phyloP scores from a whole-genome alignment of 2,797 vertebrate species.

The Agapornis canus region DNA sequence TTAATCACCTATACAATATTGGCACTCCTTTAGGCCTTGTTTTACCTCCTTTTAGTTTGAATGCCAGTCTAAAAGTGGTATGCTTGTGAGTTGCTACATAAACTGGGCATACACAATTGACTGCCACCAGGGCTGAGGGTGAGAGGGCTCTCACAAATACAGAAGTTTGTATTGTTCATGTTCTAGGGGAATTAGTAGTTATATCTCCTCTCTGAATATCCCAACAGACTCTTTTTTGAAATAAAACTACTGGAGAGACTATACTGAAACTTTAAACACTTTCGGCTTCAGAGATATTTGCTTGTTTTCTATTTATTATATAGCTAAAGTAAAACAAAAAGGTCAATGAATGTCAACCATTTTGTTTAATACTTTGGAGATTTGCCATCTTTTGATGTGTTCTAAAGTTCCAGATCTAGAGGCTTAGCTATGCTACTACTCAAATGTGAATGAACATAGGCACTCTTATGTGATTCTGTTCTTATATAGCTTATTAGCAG shows the following conservation, averaged over 20 bases:
- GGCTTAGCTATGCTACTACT: background rate
- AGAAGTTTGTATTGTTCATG: conserved; percentile 77
- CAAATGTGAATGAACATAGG: conserved; percentile 4
- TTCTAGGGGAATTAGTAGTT: conserved; percentile 79
- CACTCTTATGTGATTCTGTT: background rate
- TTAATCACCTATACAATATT: conserved; percentile 62
- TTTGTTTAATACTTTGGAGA: background rate
- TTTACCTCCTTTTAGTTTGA: conserved; percentile 80
- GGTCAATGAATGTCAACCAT: background rate
- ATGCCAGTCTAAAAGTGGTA: conserved; percentile 74
- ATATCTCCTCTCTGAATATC: conserved; percentile 77
- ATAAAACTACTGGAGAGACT: background rate
- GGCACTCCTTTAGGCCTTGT: conserved; percentile 80
- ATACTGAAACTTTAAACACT: background rate
- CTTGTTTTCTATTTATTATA: background rate
- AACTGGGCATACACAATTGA: conserved; percentile 81
- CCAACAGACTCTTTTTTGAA: conserved; percentile 76
- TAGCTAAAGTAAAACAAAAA: background rate
- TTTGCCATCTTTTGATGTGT: background rate
- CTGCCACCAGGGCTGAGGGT: conserved; percentile 66
- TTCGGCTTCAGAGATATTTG: background rate
- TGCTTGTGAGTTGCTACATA: conserved; percentile 82
- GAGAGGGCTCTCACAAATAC: conserved; percentile 77
- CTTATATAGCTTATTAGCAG: conserved; percentile 56
- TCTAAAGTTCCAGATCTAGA: background rate